phyloP scores from a whole-genome alignment of 2,113 vertebrate genomes.

The Siphamia tubifer region DNA sequence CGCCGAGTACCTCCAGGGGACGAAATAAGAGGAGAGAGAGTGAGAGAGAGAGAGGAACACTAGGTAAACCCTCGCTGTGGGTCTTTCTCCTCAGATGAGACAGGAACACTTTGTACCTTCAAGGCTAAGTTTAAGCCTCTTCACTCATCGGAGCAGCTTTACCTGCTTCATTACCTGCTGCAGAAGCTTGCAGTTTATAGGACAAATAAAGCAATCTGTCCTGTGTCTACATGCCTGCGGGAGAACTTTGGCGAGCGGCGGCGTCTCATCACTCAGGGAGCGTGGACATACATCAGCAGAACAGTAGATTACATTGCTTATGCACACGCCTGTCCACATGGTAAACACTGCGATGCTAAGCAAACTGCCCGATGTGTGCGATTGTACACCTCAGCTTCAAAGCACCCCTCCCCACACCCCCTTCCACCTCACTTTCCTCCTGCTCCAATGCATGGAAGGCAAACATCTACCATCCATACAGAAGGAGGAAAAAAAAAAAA shows the following conservation, averaged over 20 bases:
- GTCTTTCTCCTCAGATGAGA: background rate
- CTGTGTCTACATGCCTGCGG: slow-evolving; percentile 22
- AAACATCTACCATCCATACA: slow-evolving; percentile 39
- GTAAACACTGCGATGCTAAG: slow-evolving; percentile 44
- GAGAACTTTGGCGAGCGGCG: slow-evolving; percentile 9
- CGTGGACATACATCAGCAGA: slow-evolving; percentile 38
- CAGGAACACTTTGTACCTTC: slow-evolving; percentile 9
- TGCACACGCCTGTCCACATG: slow-evolving; percentile 43
- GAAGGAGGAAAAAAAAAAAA: slow-evolving; percentile 51
- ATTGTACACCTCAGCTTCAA: background rate
- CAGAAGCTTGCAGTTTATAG: slow-evolving; percentile 33
- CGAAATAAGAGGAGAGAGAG: background rate
- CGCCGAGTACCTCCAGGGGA: background rate
- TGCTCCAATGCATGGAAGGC: background rate
- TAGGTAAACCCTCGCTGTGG: background rate
- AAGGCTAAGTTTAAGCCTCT: slow-evolving; percentile 1
- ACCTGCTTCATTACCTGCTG: slow-evolving; percentile 49
- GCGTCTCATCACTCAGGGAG: slow-evolving; percentile 29
- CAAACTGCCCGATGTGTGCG: slow-evolving; percentile 33
- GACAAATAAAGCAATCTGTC: slow-evolving; percentile 58
- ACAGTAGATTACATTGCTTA: slow-evolving; percentile 55
- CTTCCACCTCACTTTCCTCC: background rate
- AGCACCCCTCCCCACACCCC: too few species aligned
- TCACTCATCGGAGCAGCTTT: slow-evolving; percentile 20
- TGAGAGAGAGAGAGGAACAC: background rate